phyloP scores from a whole-genome alignment of 2,888 invertebrate species.

The Stenotaenia linearis region DNA sequence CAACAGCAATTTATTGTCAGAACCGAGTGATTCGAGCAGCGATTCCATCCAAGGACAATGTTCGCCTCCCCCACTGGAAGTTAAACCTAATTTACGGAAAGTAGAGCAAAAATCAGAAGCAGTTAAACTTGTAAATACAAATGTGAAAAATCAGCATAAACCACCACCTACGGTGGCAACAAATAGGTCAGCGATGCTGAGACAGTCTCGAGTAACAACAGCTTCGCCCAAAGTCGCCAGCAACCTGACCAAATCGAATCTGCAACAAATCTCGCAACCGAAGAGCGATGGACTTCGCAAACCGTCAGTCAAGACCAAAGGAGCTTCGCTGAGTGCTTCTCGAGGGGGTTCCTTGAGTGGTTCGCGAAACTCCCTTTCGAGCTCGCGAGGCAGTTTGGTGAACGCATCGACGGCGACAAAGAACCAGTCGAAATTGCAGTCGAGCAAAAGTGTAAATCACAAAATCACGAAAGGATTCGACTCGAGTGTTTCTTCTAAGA shows the following conservation, averaged over 20 bases:
- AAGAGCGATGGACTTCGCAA: neutral
- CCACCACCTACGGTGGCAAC: neutral
- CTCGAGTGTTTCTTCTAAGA: neutral
- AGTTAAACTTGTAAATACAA: neutral
- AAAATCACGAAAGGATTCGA: neutral
- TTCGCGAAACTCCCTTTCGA: neutral
- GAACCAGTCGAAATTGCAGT: neutral
- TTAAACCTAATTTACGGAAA: neutral
- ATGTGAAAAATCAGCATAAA: neutral
- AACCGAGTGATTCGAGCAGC: neutral
- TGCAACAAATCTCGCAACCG: neutral
- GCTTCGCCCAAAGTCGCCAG: neutral
- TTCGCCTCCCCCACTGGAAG: neutral
- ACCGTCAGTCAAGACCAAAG: neutral
- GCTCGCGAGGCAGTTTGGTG: neutral
- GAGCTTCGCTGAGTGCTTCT: neutral
- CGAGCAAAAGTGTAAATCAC: neutral
- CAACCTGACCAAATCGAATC: neutral
- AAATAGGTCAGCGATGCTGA: constrained; percentile 9
- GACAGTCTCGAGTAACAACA: neutral
- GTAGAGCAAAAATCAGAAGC: neutral
- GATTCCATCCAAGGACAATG: neutral
- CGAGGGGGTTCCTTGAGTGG: constrained; percentile 17
- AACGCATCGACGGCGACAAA: neutral
- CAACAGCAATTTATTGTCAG: neutral